Conservation (phyloP, 2,113 vertebrate species). For the Lates calcarifer region DNA sequence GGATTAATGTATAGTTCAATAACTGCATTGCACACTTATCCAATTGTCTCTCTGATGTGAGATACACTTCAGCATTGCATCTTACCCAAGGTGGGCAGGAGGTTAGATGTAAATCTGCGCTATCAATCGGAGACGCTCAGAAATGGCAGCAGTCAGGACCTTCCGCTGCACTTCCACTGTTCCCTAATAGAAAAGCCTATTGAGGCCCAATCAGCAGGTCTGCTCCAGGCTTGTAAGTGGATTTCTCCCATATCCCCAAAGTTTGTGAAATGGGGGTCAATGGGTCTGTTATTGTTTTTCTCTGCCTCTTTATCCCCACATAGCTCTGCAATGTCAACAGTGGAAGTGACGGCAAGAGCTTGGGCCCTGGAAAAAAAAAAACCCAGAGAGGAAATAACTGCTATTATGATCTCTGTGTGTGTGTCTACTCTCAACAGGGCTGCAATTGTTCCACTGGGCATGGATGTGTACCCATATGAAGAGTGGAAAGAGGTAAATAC, state of each 20-base stretch:
- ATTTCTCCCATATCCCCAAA: constrained; percentile 73
- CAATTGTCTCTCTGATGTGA: constrained; percentile 40
- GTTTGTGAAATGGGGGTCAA: constrained; percentile 82
- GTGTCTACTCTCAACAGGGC: constrained; percentile 62
- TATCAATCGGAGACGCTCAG: constrained; percentile 40
- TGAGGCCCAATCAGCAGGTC: constrained; percentile 72
- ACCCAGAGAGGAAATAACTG: constrained; percentile 75
- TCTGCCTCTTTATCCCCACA: constrained; percentile 78
- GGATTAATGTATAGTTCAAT: constrained; percentile 52
- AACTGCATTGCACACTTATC: constrained; percentile 35
- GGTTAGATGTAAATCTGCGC: constrained; percentile 63
- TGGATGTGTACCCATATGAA: constrained; percentile 57
- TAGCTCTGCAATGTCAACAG: constrained; percentile 76
- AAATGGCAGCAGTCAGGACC: constrained; percentile 65
- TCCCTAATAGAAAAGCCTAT: constrained; percentile 65
- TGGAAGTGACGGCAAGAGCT: constrained; percentile 71
- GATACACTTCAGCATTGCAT: constrained; percentile 27
- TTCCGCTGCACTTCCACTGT: constrained; percentile 51
- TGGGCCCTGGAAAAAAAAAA: constrained; percentile 19
- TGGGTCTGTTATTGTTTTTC: constrained; percentile 82
- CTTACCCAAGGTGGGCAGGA: constrained; percentile 22
- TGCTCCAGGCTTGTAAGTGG: constrained; percentile 72
- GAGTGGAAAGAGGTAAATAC: constrained; percentile 74
- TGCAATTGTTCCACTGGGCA: constrained; percentile 70
- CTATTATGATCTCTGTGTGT: constrained; percentile 72